phyloP scores from a whole-genome alignment of 2,888 invertebrate genomes.

The Teinopalpus imperialis region DNA sequence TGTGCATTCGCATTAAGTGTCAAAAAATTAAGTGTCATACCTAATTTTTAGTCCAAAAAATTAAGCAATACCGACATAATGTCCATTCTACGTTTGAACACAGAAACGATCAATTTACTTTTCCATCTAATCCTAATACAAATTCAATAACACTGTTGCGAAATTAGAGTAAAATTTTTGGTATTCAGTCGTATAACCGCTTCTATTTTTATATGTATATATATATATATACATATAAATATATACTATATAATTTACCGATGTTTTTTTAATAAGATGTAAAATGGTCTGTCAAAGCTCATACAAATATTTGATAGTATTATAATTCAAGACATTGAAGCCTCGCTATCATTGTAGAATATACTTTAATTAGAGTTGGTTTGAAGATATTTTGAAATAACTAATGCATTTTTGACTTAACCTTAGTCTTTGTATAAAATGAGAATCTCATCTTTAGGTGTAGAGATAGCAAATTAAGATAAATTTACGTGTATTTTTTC shows the following conservation, averaged over 20 bases:
- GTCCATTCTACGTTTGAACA: too few relatives aligned
- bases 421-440: slow-evolving; percentile 23
- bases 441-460: slow-evolving; percentile 27
- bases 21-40: too few relatives aligned
- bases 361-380: not conserved
- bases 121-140: too few relatives aligned
- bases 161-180: too few relatives aligned
- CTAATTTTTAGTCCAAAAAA: too few relatives aligned
- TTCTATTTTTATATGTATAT: too few relatives aligned
- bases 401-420: not conserved
- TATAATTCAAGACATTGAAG: slow-evolving; percentile 1
- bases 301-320: not conserved
- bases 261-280: not conserved
- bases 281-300: not conserved
- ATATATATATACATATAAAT: too few relatives aligned
- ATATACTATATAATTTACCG: not conserved
- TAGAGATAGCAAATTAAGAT: slow-evolving; percentile 24
- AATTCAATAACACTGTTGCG: too few relatives aligned
- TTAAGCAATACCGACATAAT: too few relatives aligned
- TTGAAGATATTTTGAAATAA: not conserved
- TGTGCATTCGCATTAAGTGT: too few relatives aligned
- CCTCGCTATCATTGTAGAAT: slow-evolving; percentile 8
- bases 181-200: too few relatives aligned
- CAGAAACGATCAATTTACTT: too few relatives aligned
- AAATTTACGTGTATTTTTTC: slow-evolving; percentile 25